These are phyloP conservation scores for Podiceps cristatus DNA, from an alignment of 2,113 vertebrate species.

Conservation along the genomic window DNA sequence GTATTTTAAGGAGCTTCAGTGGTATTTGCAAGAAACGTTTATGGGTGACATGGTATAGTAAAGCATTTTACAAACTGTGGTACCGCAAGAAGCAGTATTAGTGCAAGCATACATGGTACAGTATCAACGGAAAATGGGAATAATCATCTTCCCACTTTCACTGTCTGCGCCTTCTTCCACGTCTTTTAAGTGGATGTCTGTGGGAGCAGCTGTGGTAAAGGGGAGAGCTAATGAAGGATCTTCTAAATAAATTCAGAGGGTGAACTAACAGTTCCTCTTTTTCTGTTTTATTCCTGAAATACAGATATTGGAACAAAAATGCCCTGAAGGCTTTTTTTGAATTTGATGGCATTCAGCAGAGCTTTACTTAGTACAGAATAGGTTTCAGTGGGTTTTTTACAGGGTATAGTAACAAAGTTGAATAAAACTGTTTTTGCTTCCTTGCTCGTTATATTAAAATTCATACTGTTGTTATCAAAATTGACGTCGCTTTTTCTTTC, in stretches of 20 bases:
- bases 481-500: rapidly evolving
- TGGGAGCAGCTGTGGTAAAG: neutral
- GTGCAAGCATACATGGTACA: rapidly evolving
- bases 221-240: rapidly evolving
- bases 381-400: rapidly evolving
- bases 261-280: neutral
- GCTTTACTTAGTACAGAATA: neutral
- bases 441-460: rapidly evolving
- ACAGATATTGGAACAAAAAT: neutral
- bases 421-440: neutral
- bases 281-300: neutral
- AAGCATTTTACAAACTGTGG: neutral
- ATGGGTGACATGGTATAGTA: rapidly evolving
- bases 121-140: rapidly evolving
- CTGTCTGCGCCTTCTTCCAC: rapidly evolving
- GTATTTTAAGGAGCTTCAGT: neutral
- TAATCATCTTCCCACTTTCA: rapidly evolving
- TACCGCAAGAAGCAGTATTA: rapidly evolving
- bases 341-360: neutral
- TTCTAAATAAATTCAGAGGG: rapidly evolving
- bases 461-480: rapidly evolving
- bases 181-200: rapidly evolving
- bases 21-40: neutral
- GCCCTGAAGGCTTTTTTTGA: neutral
- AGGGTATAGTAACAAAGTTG: neutral